Base-by-base conservation (phyloP, 2,797 vertebrate genomes). In the Paedocypris micromegethes region DNA sequence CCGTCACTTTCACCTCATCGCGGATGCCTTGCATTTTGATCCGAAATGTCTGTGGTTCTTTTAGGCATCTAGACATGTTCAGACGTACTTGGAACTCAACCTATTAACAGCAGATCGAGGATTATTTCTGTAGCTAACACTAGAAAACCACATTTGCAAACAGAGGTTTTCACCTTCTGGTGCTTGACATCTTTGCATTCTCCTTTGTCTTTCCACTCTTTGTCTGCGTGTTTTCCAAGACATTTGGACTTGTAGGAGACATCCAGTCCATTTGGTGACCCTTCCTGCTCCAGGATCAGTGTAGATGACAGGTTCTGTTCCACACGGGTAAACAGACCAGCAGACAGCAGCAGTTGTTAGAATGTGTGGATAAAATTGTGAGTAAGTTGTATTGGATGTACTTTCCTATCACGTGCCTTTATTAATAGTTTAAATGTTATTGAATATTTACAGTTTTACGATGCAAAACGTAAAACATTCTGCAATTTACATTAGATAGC, bases 51-150 rank as follows among this genome's bases (percentile, higher is more conserved):
- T 86, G 59, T 3, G 66, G 1, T 7, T 68, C 58, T 5, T 58
- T 47, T 43, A 88, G 79, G 79, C 88, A 91, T 2, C 9, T 6
- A 0, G 77, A 71, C 0, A 78, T 81, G 47, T 70, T 84, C 62
- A 91, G 72, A 45, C 80, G 86, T 59, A 91, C 84, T 5, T 58
- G 73, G 78, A 92, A 92, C 5, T 51, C 66, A 47, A 91, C 86
- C 91, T 92, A 64, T 66, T 23, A n/a, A 53, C 45, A 47, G 23
- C 23, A 23, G 23, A 23, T 23, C 23, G 23, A 23, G 23, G 23
- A 23, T 23, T 23, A 23, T 23, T 23, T 23, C 23, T 23, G 23
- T 23, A 23, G 23, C 23, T 23, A 23, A 23, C 23, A 23, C 23
- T 23, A 23, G 23, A 23, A 23, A 23, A 23, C 23, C 23, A 23